Base-by-base conservation (phyloP, 2,888 invertebrate genomes). In the Arrhopalites spinosus region DNA sequence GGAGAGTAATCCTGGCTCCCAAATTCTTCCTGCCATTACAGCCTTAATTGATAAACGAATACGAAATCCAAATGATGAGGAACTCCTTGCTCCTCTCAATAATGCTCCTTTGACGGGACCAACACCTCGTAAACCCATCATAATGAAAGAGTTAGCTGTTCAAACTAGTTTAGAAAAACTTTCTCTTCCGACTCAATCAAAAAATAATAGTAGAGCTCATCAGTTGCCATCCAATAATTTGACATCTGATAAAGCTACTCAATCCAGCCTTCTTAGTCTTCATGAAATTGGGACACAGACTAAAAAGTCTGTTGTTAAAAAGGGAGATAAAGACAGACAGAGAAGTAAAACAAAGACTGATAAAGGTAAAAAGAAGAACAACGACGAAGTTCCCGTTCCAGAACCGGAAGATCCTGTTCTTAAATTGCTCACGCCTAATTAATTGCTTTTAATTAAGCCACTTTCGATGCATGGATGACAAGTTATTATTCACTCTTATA, bases 1-100 rank as follows among this genome's bases (percentile, higher is more conserved):
- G 47, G 94, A 94, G 84, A 93, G 93, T 82, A 93, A 93, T 85
- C 80, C 86, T n/a, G 90, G 90, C 70, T 66, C 74, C 25, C 75
- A 79, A 77, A 81, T 82, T 63, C 71, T 81, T n/a, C 81, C 81
- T 13, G 79, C 80, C 17, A 81, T 82, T 17, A 81, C 80, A 13
- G 80, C 80, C 1, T 75, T 81, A 5, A 81, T 80, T 47, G 79
- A 80, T 29, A 78, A 78, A 50, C 50, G 78, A 30, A 75, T 71
- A 27, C 72, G 74, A 25, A 17, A 29, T n/a, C 78, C 63, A 0
- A 66, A 76, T 20, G 70, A 76, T n/a, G 71, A 72, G 11, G 20
- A 68, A 47, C 20, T 43, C 11, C 17, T 45, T 45, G 61, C 47
- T 7, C 76, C 63, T n/a, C 73, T 74, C n/a, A 72, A 76, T 20